phyloP scores from a whole-genome alignment of 2,888 invertebrate species.

The Acleris literana region DNA sequence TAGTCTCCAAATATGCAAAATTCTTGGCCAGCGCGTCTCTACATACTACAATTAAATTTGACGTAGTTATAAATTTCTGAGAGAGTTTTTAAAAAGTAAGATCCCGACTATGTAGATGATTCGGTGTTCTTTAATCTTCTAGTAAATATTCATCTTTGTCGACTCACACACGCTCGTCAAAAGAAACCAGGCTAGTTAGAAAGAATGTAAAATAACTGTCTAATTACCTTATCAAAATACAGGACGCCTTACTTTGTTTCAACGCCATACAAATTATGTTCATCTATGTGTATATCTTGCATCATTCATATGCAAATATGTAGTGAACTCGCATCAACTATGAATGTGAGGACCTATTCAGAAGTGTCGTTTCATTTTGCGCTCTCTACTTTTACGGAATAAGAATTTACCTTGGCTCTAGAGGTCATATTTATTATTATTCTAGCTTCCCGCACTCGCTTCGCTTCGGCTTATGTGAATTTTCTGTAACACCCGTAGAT shows the following conservation, averaged over 20 bases:
- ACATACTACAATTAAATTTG: background rate
- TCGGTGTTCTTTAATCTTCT: background rate
- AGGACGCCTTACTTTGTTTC: background rate
- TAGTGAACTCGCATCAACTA: background rate
- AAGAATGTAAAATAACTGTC: background rate
- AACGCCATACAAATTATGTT: background rate
- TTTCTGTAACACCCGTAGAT: too few species aligned
- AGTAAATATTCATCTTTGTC: background rate
- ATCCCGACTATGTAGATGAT: too few species aligned
- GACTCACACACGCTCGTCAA: background rate
- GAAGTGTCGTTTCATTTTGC: background rate
- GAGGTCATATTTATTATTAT: too few species aligned
- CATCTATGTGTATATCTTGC: background rate
- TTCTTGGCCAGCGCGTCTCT: background rate
- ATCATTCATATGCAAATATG: slow-evolving; percentile 5
- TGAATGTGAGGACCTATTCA: slow-evolving; percentile 6
- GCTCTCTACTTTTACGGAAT: too few species aligned
- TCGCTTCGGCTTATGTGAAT: too few species aligned
- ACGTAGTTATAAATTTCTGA: too few species aligned
- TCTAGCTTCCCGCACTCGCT: too few species aligned
- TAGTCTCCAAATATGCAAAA: background rate
- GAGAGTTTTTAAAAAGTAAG: too few species aligned
- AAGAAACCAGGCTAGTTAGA: background rate
- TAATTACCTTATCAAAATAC: background rate
- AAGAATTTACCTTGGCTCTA: too few species aligned